Conservation (phyloP, 92 coral and sea anemone species). For the Actinernus sp. region DNA sequence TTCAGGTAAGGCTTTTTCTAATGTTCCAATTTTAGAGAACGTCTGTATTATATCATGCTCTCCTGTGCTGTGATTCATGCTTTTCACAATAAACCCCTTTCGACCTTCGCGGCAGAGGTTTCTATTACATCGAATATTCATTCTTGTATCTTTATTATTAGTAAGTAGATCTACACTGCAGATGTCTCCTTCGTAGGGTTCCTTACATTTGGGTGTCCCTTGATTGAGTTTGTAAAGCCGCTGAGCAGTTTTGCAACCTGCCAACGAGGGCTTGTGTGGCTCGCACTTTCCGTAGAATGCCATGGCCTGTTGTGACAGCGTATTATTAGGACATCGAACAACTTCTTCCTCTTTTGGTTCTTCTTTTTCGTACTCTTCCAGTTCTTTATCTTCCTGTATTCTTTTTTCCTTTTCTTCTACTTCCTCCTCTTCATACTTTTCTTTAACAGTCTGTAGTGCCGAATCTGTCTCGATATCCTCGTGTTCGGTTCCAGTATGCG, state of each 20-base stretch:
- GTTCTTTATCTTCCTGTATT: not conserved
- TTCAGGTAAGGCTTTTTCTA: conserved; percentile 41
- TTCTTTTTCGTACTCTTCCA: not conserved
- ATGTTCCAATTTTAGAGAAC: conserved; percentile 37
- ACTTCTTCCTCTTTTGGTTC: not conserved
- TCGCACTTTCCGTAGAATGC: conserved; percentile 62
- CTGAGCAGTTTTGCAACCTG: conserved; percentile 58
- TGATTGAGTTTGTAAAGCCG: conserved; percentile 33
- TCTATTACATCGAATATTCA: conserved; percentile 33
- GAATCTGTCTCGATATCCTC: no score
- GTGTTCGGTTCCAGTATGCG: no score
- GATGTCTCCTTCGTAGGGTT: conserved; percentile 41
- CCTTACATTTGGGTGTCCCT: conserved; percentile 36
- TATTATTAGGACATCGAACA: conserved; percentile 22
- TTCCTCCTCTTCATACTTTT: not conserved
- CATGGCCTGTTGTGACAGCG: conserved; percentile 7
- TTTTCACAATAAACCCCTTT: conserved; percentile 6
- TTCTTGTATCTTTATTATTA: not conserved
- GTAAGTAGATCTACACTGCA: conserved; percentile 31
- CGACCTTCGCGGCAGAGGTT: conserved; percentile 28
- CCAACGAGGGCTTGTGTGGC: conserved; percentile 65
- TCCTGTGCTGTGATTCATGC: conserved; percentile 62
- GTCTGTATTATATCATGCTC: not conserved
- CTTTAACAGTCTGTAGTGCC: not conserved
- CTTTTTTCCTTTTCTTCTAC: not conserved